Percentiles rank a stretch among this genome's conserved stretches.
These are phyloP conservation scores for Montipora efflorescens DNA, from an alignment of 64 coral and sea anemone species.

Conservation along the genomic window DNA sequence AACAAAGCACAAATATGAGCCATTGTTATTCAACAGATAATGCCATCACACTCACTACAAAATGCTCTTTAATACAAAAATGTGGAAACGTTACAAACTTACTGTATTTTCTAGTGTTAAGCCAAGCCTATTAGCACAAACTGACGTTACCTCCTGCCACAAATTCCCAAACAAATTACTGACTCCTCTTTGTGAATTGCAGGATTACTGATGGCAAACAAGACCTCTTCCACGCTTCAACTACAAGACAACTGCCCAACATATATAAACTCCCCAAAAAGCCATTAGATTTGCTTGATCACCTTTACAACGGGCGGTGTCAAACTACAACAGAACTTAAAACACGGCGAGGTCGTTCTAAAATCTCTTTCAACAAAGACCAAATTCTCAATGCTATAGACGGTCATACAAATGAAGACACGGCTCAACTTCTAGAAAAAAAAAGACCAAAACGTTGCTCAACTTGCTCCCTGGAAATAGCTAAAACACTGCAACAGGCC, in stretches of 20 bases:
- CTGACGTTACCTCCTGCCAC: background rate
- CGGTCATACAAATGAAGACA: background rate
- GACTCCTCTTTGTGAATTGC: no score
- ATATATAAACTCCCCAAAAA: background rate
- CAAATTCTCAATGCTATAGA: background rate
- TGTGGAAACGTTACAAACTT: background rate
- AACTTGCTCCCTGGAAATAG: background rate
- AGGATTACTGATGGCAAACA: background rate
- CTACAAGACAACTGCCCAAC: background rate
- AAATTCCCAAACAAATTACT: background rate
- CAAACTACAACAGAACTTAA: background rate
- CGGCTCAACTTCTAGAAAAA: slow-evolving; percentile 1
- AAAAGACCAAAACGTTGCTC: background rate
- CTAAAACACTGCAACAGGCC: background rate
- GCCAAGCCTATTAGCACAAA: background rate
- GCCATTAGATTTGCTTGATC: no score
- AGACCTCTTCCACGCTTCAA: background rate
- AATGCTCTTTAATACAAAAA: slow-evolving; percentile 26
- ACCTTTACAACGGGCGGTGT: background rate
- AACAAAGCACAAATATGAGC: background rate
- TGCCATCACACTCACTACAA: background rate
- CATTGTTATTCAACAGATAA: background rate
- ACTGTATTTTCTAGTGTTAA: background rate
- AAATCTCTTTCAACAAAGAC: background rate
- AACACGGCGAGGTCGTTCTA: background rate